Percentiles rank a stretch among this genome's conserved stretches.
These are phyloP conservation scores for Lepas anatifera DNA, from an alignment of 2,888 invertebrate species.

Conservation along the genomic window DNA sequence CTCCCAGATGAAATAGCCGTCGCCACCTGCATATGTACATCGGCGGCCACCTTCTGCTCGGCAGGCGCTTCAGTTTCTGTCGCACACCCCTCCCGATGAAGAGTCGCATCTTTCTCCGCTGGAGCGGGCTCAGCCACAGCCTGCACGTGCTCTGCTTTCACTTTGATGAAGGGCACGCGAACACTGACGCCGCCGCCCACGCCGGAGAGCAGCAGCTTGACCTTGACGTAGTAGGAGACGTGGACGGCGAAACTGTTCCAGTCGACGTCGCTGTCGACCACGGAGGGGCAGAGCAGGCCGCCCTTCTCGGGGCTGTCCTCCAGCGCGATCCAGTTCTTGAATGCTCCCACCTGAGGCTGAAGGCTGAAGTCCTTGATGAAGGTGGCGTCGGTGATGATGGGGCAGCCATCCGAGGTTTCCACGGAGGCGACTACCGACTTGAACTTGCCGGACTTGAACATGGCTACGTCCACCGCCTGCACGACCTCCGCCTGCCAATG, in stretches of 20 bases:
- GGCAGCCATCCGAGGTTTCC: constrained; percentile 49
- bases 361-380: constrained; percentile 52
- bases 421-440: constrained; percentile 66
- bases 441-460: constrained; percentile 89
- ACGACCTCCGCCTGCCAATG: constrained; percentile 58
- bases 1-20: too few species aligned
- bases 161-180: constrained; percentile 22
- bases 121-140: not conserved
- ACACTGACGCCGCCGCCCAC: constrained; percentile 24
- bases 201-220: constrained; percentile 23
- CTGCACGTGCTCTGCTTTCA: not conserved
- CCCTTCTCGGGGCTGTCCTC: constrained; percentile 62
- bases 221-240: constrained; percentile 82
- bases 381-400: constrained; percentile 48
- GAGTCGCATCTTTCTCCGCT: not conserved
- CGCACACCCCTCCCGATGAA: too few species aligned
- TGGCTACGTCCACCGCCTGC: constrained; percentile 84
- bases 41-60: not conserved
- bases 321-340: constrained; percentile 84
- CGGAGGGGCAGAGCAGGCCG: constrained; percentile 41
- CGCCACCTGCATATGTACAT: not conserved
- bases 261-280: constrained; percentile 42
- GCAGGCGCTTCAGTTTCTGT: too few species aligned
- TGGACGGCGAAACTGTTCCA: constrained; percentile 75
- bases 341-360: constrained; percentile 59